Percentiles rank a stretch among this genome's conserved stretches.
These are phyloP conservation scores for Byasa hedistus DNA, from an alignment of 2,888 invertebrate species.

Conservation along the genomic window DNA sequence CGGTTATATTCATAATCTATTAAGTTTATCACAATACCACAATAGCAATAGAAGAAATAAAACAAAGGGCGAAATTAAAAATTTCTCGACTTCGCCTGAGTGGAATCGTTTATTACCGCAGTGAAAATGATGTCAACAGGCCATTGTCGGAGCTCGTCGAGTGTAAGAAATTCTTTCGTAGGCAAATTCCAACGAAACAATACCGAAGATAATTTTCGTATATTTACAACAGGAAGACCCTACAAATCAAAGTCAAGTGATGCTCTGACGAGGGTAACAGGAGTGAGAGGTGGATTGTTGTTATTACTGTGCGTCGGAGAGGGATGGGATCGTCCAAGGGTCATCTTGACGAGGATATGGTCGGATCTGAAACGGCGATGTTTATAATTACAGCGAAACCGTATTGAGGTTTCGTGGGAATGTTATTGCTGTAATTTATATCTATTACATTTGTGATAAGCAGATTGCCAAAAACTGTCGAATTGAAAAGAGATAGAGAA, in stretches of 20 bases:
- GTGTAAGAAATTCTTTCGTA: conserved; percentile 17
- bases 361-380: conserved; percentile 1
- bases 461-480: no score
- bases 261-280: conserved; percentile 22
- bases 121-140: conserved; percentile 10
- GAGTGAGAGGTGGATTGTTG: conserved; percentile 1
- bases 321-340: not conserved
- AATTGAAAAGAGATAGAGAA: no score
- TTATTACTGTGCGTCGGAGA: not conserved
- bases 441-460: no score
- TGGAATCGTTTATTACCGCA: not conserved
- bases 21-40: no score
- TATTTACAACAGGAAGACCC: conserved; percentile 19
- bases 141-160: conserved; percentile 13
- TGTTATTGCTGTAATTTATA: no score
- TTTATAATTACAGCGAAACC: conserved; percentile 9
- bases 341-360: conserved; percentile 14
- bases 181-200: conserved; percentile 16
- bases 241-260: conserved; percentile 25
- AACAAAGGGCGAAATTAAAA: no score
- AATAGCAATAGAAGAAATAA: no score
- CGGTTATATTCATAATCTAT: no score
- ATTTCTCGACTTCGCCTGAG: not conserved
- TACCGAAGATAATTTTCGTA: conserved; percentile 13
- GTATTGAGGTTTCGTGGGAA: not conserved